Base-by-base conservation (phyloP, 37 sponge, comb jelly and placozoan genomes). In the Haliclona indistincta region DNA sequence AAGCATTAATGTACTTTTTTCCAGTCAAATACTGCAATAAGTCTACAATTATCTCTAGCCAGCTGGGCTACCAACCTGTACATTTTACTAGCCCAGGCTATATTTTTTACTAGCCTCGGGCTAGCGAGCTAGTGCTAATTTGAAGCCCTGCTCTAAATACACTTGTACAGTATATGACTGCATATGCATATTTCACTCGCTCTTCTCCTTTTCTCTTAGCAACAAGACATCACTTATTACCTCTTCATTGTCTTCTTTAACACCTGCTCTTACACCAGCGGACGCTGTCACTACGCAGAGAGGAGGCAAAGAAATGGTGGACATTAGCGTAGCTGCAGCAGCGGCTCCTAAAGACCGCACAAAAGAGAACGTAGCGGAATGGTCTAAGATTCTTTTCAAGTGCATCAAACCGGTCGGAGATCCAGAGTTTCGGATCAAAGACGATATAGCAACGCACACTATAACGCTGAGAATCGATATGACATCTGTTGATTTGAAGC, bases 381-480 rank as follows among this genome's bases (percentile, higher is more conserved):
- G 75, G 76, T 80, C 87, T 4, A 74, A 62, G 25, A 71, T 81
- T 0, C 77, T 87, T 30, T 87, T 81, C 56, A 75, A 81, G 63
- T 87, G 87, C 37, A 81, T 87, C 19, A 80, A 80, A 25, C 87
- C 87, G 22, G 47, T 87, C 0, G 87, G 87, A 15, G 81, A 87
- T 37, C 87, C 87, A n/a, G 87, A 87, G 44, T 76, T 81, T 44
- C 41, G 47, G 13, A 62, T 76, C 28, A 76, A 67, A 56, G 87
- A 81, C 33, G 82, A 87, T 47, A 87, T 80, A 82, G 87, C 77
- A n/a, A 87, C 82, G 0, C 87, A 87, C 54, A 87, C 87, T 43
- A 81, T 81, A 44, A 80, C 81, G 22, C 54, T 87, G 0, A 75
- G 68, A 22, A n/a, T 87, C 22, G 87, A 87, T 53, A 80, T 87